Conservation (phyloP, 2,888 invertebrate genomes). For the Caenorhabditis sp. region DNA sequence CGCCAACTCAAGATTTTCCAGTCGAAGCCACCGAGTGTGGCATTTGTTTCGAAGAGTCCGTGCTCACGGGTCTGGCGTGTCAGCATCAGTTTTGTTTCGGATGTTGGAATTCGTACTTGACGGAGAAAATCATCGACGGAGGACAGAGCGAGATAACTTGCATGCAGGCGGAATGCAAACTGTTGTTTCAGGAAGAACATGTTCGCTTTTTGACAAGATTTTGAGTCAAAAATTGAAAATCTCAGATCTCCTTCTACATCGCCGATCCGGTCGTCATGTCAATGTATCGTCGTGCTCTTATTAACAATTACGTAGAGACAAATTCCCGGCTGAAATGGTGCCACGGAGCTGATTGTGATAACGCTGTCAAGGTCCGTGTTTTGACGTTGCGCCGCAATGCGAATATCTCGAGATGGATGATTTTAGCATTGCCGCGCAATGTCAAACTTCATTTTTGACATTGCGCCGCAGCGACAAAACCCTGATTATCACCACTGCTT, state of each 20-base stretch:
- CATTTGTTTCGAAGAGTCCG: neutral
- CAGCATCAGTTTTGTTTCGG: neutral
- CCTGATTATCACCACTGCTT: too few species aligned
- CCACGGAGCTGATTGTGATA: slow-evolving; percentile 1
- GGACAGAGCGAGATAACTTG: slow-evolving; percentile 8
- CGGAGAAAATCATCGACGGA: slow-evolving; percentile 7
- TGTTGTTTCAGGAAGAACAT: slow-evolving; percentile 11
- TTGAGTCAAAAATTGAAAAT: neutral
- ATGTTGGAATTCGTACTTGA: slow-evolving; percentile 14
- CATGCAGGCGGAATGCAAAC: neutral
- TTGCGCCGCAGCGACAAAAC: too few species aligned
- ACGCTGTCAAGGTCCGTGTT: neutral
- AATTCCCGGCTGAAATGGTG: slow-evolving; percentile 1
- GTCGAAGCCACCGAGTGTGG: neutral
- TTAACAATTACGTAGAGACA: neutral
- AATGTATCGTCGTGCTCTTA: neutral
- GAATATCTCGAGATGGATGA: neutral
- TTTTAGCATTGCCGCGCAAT: neutral
- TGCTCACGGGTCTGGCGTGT: neutral
- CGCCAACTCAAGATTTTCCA: neutral
- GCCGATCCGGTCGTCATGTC: slow-evolving; percentile 3
- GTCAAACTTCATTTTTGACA: neutral
- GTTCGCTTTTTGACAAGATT: neutral
- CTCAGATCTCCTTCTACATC: slow-evolving; percentile 9
- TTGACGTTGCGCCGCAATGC: too few species aligned